Conservation (phyloP, 2,113 vertebrate species). For the Lophotis ruficrista region DNA sequence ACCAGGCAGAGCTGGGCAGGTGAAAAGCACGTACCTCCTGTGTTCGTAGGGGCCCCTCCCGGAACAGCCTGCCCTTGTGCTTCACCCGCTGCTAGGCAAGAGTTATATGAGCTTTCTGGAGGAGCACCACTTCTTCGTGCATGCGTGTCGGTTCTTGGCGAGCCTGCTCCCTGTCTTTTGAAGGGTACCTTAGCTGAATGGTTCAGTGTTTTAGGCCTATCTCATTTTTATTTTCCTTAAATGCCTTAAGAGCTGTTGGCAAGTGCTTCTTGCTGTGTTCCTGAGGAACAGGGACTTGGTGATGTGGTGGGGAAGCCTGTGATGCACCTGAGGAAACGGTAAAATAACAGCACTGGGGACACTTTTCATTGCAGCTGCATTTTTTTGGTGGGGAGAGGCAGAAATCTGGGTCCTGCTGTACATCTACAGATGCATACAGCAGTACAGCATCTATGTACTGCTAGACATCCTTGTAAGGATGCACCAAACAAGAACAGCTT, state of each 20-base stretch:
- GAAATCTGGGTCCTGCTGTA: not conserved
- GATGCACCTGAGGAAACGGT: not conserved
- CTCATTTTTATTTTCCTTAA: not conserved
- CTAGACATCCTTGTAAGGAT: not conserved
- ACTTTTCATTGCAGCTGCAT: not conserved
- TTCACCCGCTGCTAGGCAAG: not conserved
- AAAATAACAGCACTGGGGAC: not conserved
- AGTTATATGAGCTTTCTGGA: not conserved
- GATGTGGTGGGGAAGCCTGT: not conserved
- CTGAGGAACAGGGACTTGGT: not conserved
- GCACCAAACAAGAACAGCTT: not conserved
- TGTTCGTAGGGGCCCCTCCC: not conserved
- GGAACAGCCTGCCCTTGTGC: not conserved
- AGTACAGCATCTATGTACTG: not conserved
- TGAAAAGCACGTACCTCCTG: not conserved
- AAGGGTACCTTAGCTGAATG: not conserved
- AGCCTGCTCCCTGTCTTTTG: not conserved
- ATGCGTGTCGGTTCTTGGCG: not conserved
- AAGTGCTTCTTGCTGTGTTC: not conserved
- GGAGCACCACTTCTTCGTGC: not conserved
- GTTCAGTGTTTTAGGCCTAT: not conserved
- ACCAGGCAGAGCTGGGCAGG: slow-evolving; percentile 14
- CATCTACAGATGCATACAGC: no score
- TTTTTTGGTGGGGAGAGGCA: no score
- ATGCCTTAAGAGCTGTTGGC: not conserved